Evolutionary conservation across 2,797 vertebrate genomes (phyloP), one percentile per base, ranked within the genome.

Genomic region (Oryzias sinensis): DNA sequence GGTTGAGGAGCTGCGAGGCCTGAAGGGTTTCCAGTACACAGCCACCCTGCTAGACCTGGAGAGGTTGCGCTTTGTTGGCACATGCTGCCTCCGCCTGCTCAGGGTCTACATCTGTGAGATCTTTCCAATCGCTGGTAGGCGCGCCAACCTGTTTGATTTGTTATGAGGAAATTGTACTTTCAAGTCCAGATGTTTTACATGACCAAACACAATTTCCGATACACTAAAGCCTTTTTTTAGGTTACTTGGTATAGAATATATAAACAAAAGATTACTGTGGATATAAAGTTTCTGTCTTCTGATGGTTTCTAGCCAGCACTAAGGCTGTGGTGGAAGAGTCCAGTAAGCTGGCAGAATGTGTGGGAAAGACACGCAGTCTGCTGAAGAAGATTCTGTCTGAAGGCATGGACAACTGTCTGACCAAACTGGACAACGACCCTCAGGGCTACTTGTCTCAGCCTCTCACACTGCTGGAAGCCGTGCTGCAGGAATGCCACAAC

Each of bases 61-160:
- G 90, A 93, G 97, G 22, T 84, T 99, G 24, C 94, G 97, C 68
- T 99, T 99, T 56, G 97, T 99, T 46, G 97, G 96, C 59, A 96
- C 97, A 14, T 98, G 96, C 86, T 99, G 97, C 82, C 91, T 99
- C 53, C 94, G 97, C 14, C 85, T 99, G 65, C 87, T 99, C 69
- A 93, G 97, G 43, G 97, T 99, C 74, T 99, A 98, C 89, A 98
- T 97, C 65, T 99, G 97, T 88, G 97, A 99, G 79, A 99, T 99
- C 83, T 99, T 98, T 82, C 97, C 97, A 53, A 96, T 98, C 58
- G 96, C 97, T 85, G 97, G 97, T 99, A 80, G 37, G 79, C 74
- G 27, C 53, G 37, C 37, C 37, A 8, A 37, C 14, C 27, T 37
- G 54, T 37, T 37, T 16, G 29, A 14, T 44, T 11, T 25, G 20